phyloP scores from a whole-genome alignment of 2,113 vertebrate species.

The Hydrochoerus hydrochaeris region DNA sequence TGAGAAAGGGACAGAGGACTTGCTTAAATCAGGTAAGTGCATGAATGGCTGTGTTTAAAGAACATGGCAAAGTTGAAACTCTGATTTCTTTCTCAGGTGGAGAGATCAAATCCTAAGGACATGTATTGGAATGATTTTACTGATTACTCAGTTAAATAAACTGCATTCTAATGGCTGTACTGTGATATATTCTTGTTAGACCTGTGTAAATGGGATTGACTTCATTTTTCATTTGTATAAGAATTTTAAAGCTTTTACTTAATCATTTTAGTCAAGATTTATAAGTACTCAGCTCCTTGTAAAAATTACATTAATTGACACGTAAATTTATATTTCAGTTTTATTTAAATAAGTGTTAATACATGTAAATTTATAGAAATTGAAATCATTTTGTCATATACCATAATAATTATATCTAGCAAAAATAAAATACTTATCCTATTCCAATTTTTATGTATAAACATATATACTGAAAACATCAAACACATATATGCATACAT shows the following conservation, averaged over 20 bases:
- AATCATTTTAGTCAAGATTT: not conserved
- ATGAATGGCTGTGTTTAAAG: not conserved
- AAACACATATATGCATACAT: not conserved
- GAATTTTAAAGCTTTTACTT: not conserved
- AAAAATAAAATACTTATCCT: not conserved
- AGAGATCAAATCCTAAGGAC: not conserved
- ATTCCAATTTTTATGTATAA: not conserved
- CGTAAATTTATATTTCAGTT: not conserved
- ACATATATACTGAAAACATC: not conserved
- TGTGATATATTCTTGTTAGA: no score
- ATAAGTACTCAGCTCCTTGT: not conserved
- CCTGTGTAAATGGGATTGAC: fast-evolving
- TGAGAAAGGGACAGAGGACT: not conserved
- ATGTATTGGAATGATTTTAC: not conserved
- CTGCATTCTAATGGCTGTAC: not conserved
- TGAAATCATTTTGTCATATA: not conserved
- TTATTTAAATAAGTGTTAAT: not conserved
- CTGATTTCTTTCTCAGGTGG: not conserved
- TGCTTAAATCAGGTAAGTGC: not conserved
- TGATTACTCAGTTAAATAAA: not conserved
- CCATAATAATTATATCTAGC: not conserved
- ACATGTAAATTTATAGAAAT: not conserved
- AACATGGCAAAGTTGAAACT: no score
- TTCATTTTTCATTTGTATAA: not conserved
- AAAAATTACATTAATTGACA: not conserved